Conservation (phyloP, 1,140 invertebrate species). For the Cydia pomonella region DNA sequence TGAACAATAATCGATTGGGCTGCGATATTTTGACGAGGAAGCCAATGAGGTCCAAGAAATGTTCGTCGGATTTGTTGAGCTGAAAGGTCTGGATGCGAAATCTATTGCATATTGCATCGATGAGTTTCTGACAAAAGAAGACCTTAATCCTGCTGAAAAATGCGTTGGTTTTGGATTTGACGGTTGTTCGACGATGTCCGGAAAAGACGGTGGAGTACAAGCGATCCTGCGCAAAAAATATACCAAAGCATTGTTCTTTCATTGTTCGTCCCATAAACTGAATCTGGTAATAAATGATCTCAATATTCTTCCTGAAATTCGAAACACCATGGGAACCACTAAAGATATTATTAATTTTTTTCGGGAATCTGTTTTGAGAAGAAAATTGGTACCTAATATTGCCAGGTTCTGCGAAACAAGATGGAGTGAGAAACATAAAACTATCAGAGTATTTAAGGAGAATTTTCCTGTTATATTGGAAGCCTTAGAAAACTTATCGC, state of each 20-base stretch:
- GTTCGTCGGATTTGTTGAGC: no score
- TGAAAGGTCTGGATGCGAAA: no score
- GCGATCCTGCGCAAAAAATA: constrained; percentile 55
- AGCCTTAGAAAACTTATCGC: constrained; percentile 49
- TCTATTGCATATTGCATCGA: no score
- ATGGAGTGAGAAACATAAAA: constrained; percentile 63
- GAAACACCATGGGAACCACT: constrained; percentile 53
- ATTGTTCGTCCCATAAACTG: constrained; percentile 61
- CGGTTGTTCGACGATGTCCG: constrained; percentile 36
- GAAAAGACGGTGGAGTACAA: constrained; percentile 56
- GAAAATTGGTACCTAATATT: constrained; percentile 56
- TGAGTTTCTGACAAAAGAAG: no score
- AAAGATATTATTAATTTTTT: constrained; percentile 61
- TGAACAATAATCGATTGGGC: no score
- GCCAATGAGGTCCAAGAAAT: no score
- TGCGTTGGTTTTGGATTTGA: no score
- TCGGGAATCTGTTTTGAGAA: constrained; percentile 53
- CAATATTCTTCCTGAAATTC: constrained; percentile 52
- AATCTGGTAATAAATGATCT: constrained; percentile 64
- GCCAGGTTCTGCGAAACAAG: constrained; percentile 55
- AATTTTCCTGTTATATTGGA: constrained; percentile 37
- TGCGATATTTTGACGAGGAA: no score
- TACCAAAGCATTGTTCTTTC: constrained; percentile 57
- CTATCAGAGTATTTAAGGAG: constrained; percentile 45
- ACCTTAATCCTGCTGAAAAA: no score